Base-by-base conservation (phyloP, 2,888 invertebrate species). In the Charanyca ferruginea region DNA sequence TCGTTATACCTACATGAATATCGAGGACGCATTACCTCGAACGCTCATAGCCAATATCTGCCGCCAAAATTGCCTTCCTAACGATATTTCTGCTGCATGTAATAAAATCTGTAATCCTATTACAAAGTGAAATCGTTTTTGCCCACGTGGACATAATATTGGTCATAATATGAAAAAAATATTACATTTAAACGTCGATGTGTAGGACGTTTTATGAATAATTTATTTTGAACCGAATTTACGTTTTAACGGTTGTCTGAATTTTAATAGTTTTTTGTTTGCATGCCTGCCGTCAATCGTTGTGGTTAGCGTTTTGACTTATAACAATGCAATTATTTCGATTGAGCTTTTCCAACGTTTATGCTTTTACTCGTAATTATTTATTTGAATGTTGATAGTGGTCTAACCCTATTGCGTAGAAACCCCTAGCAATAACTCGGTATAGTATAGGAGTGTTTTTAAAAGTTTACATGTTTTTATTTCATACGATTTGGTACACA, bases 41-140 rank as follows among this genome's bases (percentile, higher is more conserved):
- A 85, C 91, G 91, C 93, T 95, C 94, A 95, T 94, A 94, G 94
- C 90, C 94, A 94, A 95, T 94, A 94, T 94, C 93, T 93, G 93
- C 88, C 90, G 88, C 90, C 93, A 88, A 94, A 94, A 95, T 94
- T 94, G 94, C 92, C 91, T 93, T 91, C 91, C 91, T 93, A 94
- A 94, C 94, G 93, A 93, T 93, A 94, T 94, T 94, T 94, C 93
- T 90, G 92, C 87, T 89, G 90, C 89, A 88, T 91, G 91, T 94
- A 94, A 94, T 94, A 94, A 94, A 94, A 94, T 90, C 91, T 85
- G 84, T 94, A 94, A 94, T 93, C 91, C 91, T 91, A 91, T 94
- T 94, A 94, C 87, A 52, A 84, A 82, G 85, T 85, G 87, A 83
- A 91, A 91, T 87, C 88, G 89, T 86, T 93, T 91, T 87, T 83